These are phyloP conservation scores for Lordiphosa collinella DNA, from an alignment of 1,140 invertebrate species.

Conservation along the genomic window DNA sequence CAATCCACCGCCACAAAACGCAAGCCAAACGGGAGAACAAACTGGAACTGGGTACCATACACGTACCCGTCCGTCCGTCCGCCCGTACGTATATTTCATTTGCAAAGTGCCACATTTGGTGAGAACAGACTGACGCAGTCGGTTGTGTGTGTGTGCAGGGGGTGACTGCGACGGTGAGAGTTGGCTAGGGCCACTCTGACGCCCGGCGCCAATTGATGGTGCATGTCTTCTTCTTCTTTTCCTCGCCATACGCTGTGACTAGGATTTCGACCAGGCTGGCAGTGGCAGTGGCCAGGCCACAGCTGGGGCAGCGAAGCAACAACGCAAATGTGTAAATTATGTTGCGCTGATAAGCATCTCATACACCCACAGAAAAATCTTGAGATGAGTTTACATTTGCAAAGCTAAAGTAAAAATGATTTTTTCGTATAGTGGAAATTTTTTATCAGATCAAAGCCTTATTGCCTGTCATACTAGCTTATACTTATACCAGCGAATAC, in stretches of 20 bases:
- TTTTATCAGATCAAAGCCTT: too few species aligned
- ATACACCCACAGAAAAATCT: slow-evolving; percentile 7
- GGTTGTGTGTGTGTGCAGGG: slow-evolving; percentile 17
- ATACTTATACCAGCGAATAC: too few species aligned
- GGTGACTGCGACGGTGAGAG: not conserved
- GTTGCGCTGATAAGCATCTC: slow-evolving; percentile 31
- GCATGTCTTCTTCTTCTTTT: slow-evolving; percentile 13
- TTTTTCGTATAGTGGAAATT: too few species aligned
- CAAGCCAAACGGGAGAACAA: not conserved
- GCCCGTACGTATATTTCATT: slow-evolving; percentile 8
- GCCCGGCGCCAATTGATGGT: slow-evolving; percentile 33
- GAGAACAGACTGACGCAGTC: slow-evolving; percentile 10
- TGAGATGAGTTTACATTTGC: too few species aligned
- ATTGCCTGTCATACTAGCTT: too few species aligned
- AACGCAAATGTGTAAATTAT: slow-evolving; percentile 45
- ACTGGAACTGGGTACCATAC: not conserved
- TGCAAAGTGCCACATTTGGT: slow-evolving; percentile 30
- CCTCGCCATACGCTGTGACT: not conserved
- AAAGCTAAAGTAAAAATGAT: too few species aligned
- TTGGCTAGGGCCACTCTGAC: too few species aligned
- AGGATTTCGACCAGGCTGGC: slow-evolving; percentile 9
- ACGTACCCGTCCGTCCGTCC: not conserved
- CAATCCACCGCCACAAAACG: too few species aligned
- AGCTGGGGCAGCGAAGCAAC: slow-evolving; percentile 20
- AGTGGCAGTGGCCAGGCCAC: slow-evolving; percentile 17